A percentile compares a stretch with the other conserved stretches of the same genome.
Conservation (phyloP, 2,797 vertebrate species). For the Myotis findleyi region DNA sequence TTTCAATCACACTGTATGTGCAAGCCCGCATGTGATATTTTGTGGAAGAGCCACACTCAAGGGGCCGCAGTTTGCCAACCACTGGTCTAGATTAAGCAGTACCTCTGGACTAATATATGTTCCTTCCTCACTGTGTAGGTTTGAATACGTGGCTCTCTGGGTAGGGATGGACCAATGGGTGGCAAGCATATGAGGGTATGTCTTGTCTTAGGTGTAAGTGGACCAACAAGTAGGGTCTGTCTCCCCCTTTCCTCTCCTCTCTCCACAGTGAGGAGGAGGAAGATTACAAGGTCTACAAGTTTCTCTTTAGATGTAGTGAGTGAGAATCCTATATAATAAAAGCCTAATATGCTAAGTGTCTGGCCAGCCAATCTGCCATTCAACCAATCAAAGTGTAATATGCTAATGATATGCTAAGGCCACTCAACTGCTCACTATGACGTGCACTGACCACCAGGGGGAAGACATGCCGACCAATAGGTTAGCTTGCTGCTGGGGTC, state of each 20-base stretch:
- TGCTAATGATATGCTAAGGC: too few species aligned
- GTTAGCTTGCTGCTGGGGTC: too few species aligned
- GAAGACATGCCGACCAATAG: fast-evolving
- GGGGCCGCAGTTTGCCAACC: too few species aligned
- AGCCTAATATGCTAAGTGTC: too few species aligned
- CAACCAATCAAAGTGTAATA: too few species aligned
- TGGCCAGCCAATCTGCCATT: too few species aligned
- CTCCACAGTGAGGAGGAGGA: neutral
- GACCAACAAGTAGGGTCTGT: neutral
- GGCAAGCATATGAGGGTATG: neutral
- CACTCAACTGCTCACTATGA: too few species aligned
- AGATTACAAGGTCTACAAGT: neutral
- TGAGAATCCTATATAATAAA: neutral
- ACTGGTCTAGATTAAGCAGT: neutral
- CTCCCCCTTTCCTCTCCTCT: neutral
- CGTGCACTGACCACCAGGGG: too few species aligned
- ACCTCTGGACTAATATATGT: neutral
- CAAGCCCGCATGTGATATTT: too few species aligned
- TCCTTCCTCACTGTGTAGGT: neutral
- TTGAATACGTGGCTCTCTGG: neutral
- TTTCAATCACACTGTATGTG: too few species aligned
- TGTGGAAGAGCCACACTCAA: too few species aligned
- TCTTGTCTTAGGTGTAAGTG: neutral
- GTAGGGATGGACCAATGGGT: too few species aligned
- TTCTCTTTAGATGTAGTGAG: neutral